Evolutionary conservation across 2,888 invertebrate genomes (phyloP), one percentile per base, ranked within the genome.

Genomic region (Amiota communis): DNA sequence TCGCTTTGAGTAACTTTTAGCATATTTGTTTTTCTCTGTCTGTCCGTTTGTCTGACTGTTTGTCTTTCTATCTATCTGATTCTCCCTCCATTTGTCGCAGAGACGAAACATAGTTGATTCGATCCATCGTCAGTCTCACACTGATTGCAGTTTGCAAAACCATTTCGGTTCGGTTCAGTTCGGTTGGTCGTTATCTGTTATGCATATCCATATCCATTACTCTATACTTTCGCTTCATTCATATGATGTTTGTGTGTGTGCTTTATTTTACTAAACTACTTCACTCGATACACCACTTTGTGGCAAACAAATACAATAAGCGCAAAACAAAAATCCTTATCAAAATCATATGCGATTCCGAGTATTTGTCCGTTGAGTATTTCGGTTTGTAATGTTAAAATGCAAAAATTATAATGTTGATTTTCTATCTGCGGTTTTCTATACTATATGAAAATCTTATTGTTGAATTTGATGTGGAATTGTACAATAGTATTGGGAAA

Each of bases 41-140:
- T 77, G 81, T 80, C 79, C 79, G 73, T 79, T 74, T 79, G 81
- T 80, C 79, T 80, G 73, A 77, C 73, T 80, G 75, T 78, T 77
- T 79, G 74, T 70, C 70, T 75, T 75, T 76, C 13, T 51, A 51
- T 68, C 51, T 49, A 20, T 61, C 61, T 23, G 74, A 57, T 75
- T 77, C 78, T 79, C 36, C 36, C 8, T 2, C 80, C 77, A 78
- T 79, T 79, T 78, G 74, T 80, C 36, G 61, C 36, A 23, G 61
- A 23, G 20, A 20, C 36, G 20, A 61, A 61, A 20, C 20, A 61
- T 23, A 15, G 61, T n/a, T 61, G 36, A 13, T 61, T 20, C 20
- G 12, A 20, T 61, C 49, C 67, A 17, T 1, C 15, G 67, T 20
- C 20, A 23, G 20, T 13, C n/a, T 9, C 53, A 10, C 15, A 20